These are phyloP conservation scores for Channa striata DNA, from an alignment of 2,797 vertebrate genomes.

Conservation along the genomic window DNA sequence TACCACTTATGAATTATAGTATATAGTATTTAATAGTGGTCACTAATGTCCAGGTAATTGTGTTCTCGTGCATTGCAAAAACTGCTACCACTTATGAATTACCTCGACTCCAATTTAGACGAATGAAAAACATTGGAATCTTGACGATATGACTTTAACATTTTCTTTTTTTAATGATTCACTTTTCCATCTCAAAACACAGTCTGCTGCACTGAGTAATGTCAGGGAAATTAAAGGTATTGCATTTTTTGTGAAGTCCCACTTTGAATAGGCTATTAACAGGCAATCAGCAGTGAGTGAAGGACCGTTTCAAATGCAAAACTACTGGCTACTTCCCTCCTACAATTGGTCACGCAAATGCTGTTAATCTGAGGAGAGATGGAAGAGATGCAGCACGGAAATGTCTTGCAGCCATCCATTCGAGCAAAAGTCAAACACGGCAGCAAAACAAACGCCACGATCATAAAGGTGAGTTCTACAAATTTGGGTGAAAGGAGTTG, in stretches of 20 bases:
- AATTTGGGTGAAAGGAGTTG: conserved; percentile 8
- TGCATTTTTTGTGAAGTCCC: background rate
- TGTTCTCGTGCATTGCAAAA: background rate
- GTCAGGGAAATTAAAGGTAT: background rate
- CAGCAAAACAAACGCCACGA: conserved; percentile 3
- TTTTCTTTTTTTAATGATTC: background rate
- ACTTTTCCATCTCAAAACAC: background rate
- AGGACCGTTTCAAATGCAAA: background rate
- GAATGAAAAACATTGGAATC: no score
- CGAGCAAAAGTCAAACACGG: conserved; percentile 13
- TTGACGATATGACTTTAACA: no score
- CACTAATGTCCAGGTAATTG: no score
- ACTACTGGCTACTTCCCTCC: conserved; percentile 5
- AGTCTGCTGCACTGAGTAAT: background rate
- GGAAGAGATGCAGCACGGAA: conserved; percentile 8
- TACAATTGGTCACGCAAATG: background rate
- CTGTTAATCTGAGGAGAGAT: background rate
- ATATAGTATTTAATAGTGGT: no score
- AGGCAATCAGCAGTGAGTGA: conserved; percentile 1
- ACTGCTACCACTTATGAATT: background rate
- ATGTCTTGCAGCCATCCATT: conserved; percentile 11
- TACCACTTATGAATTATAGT: background rate
- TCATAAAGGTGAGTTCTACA: conserved; percentile 8
- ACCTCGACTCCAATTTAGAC: no score
- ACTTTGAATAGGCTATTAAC: background rate